Conservation (phyloP, 2,113 vertebrate genomes). For the Cyanocitta stelleri region DNA sequence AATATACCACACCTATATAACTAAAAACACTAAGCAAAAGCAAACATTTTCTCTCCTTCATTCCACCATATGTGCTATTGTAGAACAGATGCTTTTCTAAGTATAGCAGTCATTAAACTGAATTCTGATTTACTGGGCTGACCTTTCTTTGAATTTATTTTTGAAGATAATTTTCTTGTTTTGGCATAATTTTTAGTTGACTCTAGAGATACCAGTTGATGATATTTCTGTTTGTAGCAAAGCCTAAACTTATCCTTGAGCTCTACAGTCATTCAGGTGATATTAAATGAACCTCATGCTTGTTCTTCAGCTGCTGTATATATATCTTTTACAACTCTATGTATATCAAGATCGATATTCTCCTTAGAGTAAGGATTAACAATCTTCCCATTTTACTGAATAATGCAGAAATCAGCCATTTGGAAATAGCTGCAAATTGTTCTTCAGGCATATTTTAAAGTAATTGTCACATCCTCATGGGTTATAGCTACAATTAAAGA, state of each 20-base stretch:
- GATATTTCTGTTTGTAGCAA: not conserved
- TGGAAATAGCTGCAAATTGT: not conserved
- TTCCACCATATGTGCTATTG: not conserved
- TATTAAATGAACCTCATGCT: not conserved
- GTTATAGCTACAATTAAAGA: not conserved
- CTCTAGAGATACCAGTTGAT: not conserved
- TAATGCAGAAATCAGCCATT: not conserved
- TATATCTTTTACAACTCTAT: not conserved
- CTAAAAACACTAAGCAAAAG: not conserved
- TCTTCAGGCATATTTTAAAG: not conserved
- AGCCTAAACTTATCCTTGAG: not conserved
- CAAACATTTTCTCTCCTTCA: not conserved
- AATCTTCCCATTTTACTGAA: not conserved
- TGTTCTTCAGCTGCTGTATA: not conserved
- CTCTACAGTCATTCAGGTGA: not conserved
- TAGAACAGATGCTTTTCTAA: conserved; percentile 23
- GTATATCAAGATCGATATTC: not conserved
- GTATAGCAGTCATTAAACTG: not conserved
- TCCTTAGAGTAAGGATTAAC: not conserved
- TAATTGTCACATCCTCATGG: not conserved
- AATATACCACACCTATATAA: not conserved
- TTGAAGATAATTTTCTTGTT: not conserved
- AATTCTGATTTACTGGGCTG: not conserved
- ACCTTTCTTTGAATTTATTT: conserved; percentile 32
- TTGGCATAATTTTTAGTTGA: not conserved